Base-by-base conservation (phyloP, 1,140 invertebrate species). In the Patella vulgata region DNA sequence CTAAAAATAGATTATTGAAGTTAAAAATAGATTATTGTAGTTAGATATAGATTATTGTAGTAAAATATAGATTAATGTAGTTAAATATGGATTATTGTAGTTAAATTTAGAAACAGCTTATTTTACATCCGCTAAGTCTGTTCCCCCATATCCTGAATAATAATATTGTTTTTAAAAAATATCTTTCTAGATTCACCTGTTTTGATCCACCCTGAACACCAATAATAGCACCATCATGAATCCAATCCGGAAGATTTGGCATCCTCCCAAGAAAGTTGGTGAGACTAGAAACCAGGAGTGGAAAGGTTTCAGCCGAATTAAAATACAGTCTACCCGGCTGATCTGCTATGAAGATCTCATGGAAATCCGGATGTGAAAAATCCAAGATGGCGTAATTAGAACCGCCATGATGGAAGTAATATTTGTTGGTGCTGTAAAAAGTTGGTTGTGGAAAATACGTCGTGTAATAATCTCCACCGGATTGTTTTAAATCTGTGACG, bases 391-490 rank as follows among this genome's bases (percentile, higher is more conserved):
- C 53, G 64, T 84, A 84, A 25, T 75, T 79, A 33, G 46, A 59
- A 3, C 64, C 70, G 25, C 48, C 62, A 42, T 74, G 76, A 47
- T 77, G 74, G 12, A 81, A 66, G 21, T 70, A 73, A 57, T 82
- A 85, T 4, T 76, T 71, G 14, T 73, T 63, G 21, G 71, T 71
- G 52, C 76, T 82, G 11, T 84, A 42, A 59, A 77, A 85, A 8
- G 78, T 78, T 27, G 83, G 72, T 62, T 83, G 78, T 0, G 83
- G 81, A 60, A 76, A 85, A 62, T 85, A 85, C 2, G 82, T 85
- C 27, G 82, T 84, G 63, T 84, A 73, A 65, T 81, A 84, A 50
- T 82, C 78, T 12, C 84, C 84, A 8, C 82, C 84, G 12, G 78
- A 75, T 0, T 59, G 56, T 12, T 61, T 56, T 6, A 70, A 58